Conservation (phyloP, 2,888 invertebrate species). For the Agonopterix alstromeriana region DNA sequence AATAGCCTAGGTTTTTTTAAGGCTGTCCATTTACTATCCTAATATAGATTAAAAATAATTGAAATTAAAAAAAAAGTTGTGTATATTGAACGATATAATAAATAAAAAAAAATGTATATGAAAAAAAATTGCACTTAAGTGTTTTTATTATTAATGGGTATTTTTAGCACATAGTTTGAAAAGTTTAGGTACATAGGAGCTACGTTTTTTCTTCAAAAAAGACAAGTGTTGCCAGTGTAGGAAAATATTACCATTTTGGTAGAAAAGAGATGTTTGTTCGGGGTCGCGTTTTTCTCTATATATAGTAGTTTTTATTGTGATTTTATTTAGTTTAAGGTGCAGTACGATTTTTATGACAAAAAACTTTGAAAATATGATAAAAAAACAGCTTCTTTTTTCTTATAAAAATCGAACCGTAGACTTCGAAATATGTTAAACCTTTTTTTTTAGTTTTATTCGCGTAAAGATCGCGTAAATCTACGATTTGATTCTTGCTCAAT, state of each 20-base stretch:
- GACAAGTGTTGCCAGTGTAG: constrained; percentile 6
- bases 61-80: constrained; percentile 13
- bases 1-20: constrained; percentile 8
- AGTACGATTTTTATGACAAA: no score
- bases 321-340: no score
- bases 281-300: no score
- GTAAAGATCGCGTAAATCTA: no score
- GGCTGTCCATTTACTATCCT: constrained; percentile 13
- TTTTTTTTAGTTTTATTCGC: no score
- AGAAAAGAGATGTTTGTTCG: constrained; percentile 3
- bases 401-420: no score
- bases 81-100: constrained; percentile 12
- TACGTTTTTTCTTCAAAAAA: constrained; percentile 3
- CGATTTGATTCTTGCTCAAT: no score
- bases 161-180: constrained; percentile 8
- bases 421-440: no score
- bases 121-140: constrained; percentile 13
- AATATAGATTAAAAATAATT: constrained; percentile 11
- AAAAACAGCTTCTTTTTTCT: no score
- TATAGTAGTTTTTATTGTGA: no score
- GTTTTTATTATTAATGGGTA: constrained; percentile 12
- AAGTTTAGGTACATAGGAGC: constrained; percentile 1
- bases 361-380: no score
- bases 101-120: constrained; percentile 13
- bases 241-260: constrained; percentile 7